Percentiles rank a stretch among this genome's conserved stretches.
Conservation (phyloP, 2,113 vertebrate genomes). For the Colinus virginianus region DNA sequence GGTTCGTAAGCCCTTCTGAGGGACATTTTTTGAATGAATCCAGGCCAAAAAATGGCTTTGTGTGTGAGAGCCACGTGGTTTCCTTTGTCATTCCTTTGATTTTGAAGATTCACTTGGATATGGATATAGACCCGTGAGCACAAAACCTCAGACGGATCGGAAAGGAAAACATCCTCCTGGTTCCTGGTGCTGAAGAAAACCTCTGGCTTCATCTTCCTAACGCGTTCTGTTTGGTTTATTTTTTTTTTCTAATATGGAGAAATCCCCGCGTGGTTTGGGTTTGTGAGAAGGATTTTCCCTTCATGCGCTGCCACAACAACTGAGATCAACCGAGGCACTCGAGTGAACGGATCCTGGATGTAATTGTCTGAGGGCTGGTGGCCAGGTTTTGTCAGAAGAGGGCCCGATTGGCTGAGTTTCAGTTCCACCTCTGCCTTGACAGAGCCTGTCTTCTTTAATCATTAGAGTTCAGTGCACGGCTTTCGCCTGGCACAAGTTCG, state of each 20-base stretch:
- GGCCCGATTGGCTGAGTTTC: conserved; percentile 42
- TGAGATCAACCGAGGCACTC: conserved; percentile 66
- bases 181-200: background rate
- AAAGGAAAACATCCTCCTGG: background rate
- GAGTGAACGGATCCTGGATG: conserved; percentile 51
- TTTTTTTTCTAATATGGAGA: background rate
- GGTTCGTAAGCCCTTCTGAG: background rate
- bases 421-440: conserved; percentile 63
- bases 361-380: conserved; percentile 62
- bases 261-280: conserved; percentile 55
- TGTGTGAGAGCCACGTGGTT: background rate
- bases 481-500: conserved; percentile 19
- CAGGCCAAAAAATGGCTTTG: background rate
- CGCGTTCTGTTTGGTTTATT: fast-evolving
- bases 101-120: background rate
- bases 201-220: background rate
- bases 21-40: background rate
- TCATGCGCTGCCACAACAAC: conserved; percentile 66
- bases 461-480: conserved; percentile 66
- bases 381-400: conserved; percentile 56
- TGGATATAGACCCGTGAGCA: background rate
- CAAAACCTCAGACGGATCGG: background rate
- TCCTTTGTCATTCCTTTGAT: background rate
- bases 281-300: conserved; percentile 63
- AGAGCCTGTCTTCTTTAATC: conserved; percentile 71